These are phyloP conservation scores for Phoxinus dragarum DNA, from an alignment of 2,797 vertebrate species.

Conservation along the genomic window DNA sequence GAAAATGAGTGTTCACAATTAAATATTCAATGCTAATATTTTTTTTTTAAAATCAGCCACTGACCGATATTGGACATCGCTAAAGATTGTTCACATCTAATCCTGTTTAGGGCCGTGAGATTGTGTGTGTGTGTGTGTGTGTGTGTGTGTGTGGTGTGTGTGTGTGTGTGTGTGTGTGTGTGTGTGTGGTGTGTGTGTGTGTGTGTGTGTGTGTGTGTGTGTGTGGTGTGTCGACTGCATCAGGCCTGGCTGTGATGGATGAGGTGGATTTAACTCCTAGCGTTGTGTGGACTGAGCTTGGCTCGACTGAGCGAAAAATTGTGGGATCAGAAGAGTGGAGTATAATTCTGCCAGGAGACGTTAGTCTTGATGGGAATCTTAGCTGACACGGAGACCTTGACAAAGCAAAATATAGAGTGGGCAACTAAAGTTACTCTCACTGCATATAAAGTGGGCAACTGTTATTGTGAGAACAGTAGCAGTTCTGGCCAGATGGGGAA, in stretches of 20 bases:
- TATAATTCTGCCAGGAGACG: slow-evolving; percentile 38
- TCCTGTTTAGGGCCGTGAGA: slow-evolving; percentile 1
- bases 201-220: background rate
- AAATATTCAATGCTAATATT: background rate
- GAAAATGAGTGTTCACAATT: background rate
- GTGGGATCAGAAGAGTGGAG: slow-evolving; percentile 45
- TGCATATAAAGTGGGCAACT: background rate
- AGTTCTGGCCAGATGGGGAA: background rate
- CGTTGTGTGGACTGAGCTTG: slow-evolving; percentile 32
- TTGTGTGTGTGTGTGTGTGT: background rate
- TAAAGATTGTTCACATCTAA: background rate
- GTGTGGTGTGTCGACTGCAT: slow-evolving; percentile 7
- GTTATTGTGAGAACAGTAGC: slow-evolving; percentile 4
- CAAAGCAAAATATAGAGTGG: slow-evolving; percentile 29
- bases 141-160: background rate
- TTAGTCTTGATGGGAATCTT: slow-evolving; percentile 51
- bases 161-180: background rate
- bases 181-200: background rate
- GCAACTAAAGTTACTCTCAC: slow-evolving; percentile 2
- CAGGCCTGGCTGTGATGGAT: slow-evolving; percentile 49
- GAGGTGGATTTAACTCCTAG: slow-evolving; percentile 42
- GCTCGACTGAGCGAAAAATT: slow-evolving; percentile 36
- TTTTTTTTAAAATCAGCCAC: background rate
- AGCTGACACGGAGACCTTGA: slow-evolving; percentile 48
- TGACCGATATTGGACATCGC: background rate